Base-by-base conservation (phyloP, 2,888 invertebrate species). In the Dusona sp. region DNA sequence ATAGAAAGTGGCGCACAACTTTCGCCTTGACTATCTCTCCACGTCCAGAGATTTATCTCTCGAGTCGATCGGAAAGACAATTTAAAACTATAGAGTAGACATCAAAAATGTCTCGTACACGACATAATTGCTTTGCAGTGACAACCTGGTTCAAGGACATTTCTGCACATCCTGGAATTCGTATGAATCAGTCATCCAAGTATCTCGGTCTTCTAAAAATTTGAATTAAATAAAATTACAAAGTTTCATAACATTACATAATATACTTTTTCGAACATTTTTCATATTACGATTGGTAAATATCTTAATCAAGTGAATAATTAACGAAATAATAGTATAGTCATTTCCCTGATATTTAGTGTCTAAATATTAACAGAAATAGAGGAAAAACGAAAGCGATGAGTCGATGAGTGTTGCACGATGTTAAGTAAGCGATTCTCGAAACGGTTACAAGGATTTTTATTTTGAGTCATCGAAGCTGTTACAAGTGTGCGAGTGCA, bases 401-500 rank as follows among this genome's bases (percentile, higher is more conserved):
- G n/a, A n/a, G n/a, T n/a, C n/a, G n/a, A n/a, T n/a, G n/a, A n/a
- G n/a, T n/a, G 54, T 25, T 67, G 38, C 57, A 42, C 42, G 45
- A 22, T 38, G 83, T 73, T 86, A 84, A 81, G 79, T 74, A 82
- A 84, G 48, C 78, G 65, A 79, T 65, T 72, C 74, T 87, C 57
- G 84, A 82, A 87, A 84, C 70, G 70, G 82, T 82, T 82, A 82
- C 84, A 87, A 87, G 86, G 86, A 85, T 82, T 61, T 42, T 38
- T 36, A 13, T 74, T 86, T 84, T 84, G 84, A 87, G 75, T 84
- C 81, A 82, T 82, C 51, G 54, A 29, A 25, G 57, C 38, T 48
- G 48, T 67, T 65, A 61, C 22, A 48, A 45, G 45, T 74, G 54
- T 25, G 51, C 22, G 42, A 4, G 29, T 36, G 29, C 36, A 33